Conservation (phyloP, 2,113 vertebrate species). For the Chrysemys picta region DNA sequence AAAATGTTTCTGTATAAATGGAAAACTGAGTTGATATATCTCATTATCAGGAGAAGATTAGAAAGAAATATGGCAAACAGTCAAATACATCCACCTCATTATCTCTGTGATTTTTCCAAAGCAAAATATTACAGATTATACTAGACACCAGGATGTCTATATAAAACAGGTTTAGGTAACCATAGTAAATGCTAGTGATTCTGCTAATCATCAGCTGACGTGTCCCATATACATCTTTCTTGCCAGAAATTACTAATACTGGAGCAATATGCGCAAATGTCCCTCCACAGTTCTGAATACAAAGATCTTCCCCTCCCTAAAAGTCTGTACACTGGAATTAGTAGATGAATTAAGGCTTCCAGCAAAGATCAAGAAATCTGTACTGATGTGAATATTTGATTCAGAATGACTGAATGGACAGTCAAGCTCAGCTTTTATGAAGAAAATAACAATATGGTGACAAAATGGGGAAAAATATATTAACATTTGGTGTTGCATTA, state of each 20-base stretch:
- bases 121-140: slow-evolving; percentile 9
- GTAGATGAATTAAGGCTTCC: background rate
- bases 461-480: slow-evolving; percentile 3
- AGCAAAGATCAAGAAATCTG: background rate
- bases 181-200: slow-evolving; percentile 17
- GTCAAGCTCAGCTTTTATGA: slow-evolving; percentile 33
- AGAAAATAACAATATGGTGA: slow-evolving; percentile 38
- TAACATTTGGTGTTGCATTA: background rate
- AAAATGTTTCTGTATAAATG: slow-evolving; percentile 36
- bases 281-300: background rate
- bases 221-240: background rate
- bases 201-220: background rate
- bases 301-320: background rate
- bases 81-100: slow-evolving; percentile 7
- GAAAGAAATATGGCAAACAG: slow-evolving; percentile 37
- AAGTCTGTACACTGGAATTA: background rate
- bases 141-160: background rate
- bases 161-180: background rate
- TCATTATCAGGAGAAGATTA: slow-evolving; percentile 37
- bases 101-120: slow-evolving; percentile 2
- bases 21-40: slow-evolving; percentile 53
- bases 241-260: background rate
- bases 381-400: background rate
- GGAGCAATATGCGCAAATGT: background rate
- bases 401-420: background rate